Evolutionary conservation across 2,797 vertebrate species (phyloP), one percentile per base, ranked within the genome.

Genomic region (Geotrypetes seraphini): DNA sequence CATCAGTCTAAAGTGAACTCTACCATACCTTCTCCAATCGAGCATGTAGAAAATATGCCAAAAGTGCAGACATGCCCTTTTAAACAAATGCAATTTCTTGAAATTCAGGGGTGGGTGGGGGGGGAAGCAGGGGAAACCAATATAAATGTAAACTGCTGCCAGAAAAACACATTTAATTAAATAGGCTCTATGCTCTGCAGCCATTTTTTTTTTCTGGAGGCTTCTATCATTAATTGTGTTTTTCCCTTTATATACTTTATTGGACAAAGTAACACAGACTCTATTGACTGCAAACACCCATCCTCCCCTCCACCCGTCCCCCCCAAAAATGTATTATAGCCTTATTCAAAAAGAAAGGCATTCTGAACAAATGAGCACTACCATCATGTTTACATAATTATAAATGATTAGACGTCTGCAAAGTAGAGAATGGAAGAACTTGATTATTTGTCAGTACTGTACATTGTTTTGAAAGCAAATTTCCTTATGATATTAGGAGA

Each of bases 61-160:
- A 43, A 12, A 33, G 31, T 7, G 9, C 11, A 16, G 18, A 11
- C 16, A 38, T 31, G 4, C 13, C 57, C 16, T 8, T 30, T 39
- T 18, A 46, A 53, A 22, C 42, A 14, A 36, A 41, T 47, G 26
- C 10, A 11, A 7, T 34, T 33, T 48, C 17, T 31, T 21, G 8
- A 37, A 40, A 49, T 30, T 31, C 39, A 37, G 28, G 9, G 36
- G n/a, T n/a, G n/a, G n/a, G n/a, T n/a, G 22, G 14, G 25, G 35
- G n/a, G n/a, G n/a, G n/a, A n/a, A n/a, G n/a, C n/a, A n/a, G n/a
- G 27, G 30, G 47, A 51, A 50, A 32, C 11, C 11, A 18, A 47
- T 47, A 28, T 5, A 11, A 15, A 42, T 45, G 43, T 47, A 44
- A 53, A 4, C 25, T 39, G 10, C 31, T 29, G 21, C 16, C 31